Base-by-base conservation (phyloP, 1,140 invertebrate genomes). In the Drosophila biarmipes region DNA sequence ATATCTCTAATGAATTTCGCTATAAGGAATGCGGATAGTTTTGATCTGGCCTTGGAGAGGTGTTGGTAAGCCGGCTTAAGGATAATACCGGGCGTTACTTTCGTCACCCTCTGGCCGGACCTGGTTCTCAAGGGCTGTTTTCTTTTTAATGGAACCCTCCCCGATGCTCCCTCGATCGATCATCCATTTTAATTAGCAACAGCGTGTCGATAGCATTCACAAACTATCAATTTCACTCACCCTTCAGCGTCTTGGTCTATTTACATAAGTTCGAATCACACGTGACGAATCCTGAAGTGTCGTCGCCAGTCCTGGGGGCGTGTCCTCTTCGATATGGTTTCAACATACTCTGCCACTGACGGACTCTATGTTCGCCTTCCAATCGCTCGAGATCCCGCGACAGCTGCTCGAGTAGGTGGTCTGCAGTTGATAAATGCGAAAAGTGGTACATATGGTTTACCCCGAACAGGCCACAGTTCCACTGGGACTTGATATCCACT, bases 141-240 rank as follows among this genome's bases (percentile, higher is more conserved):
- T 67, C 48, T 67, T 61, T 78, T 64, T 59, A 49, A 57, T 56
- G 37, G 27, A 56, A 46, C 56, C 74, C 55, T 64, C 29, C 61
- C 51, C 31, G 21, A 42, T 45, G 40, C 35, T 12, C 6, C 31
- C 21, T 57, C 73, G 67, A 90, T 90, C 89, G 82, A 90, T 90
- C 87, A 90, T 90, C 84, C 73, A 74, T 90, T 90, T 90, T 90
- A 90, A 90, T 90, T 90, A 90, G 87, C 87, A 75, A 78, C 87
- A 89, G 84, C 43, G 82, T 90, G 87, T 91, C 87, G 82, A 90
- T 90, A 52, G 77, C 84, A 89, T 90, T 78, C 76, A 79, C 74
- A 85, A 90, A 90, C 78, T 89, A 90, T 90, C 86, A 80, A 90
- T 90, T 80, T 82, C 87, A 90, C 55, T 90, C 49, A 58, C 52